Conservation (phyloP, 2,797 vertebrate species). For the Macropodus opercularis region DNA sequence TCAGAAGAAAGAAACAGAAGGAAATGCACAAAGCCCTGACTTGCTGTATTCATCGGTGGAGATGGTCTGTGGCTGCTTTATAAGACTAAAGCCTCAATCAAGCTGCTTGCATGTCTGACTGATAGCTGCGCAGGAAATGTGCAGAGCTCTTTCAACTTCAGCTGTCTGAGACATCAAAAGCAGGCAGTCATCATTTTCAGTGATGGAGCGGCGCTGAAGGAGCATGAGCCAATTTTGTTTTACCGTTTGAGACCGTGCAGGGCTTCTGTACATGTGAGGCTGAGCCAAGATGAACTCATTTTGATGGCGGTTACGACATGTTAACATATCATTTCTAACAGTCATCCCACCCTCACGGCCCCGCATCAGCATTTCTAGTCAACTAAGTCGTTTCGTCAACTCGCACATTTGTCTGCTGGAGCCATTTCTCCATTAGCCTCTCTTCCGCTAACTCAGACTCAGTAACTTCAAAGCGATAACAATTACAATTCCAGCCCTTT, state of each 20-base stretch:
- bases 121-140: slow-evolving; percentile 59
- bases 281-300: background rate
- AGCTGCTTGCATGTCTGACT: slow-evolving; percentile 49
- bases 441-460: too few species aligned
- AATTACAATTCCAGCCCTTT: too few species aligned
- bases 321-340: background rate
- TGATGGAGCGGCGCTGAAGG: slow-evolving; percentile 35
- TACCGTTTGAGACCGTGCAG: slow-evolving; percentile 18
- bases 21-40: slow-evolving; percentile 10
- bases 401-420: too few species aligned
- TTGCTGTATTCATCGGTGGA: slow-evolving; percentile 14
- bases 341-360: slow-evolving; percentile 1
- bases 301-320: slow-evolving; percentile 3
- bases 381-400: too few species aligned
- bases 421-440: too few species aligned
- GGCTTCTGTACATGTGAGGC: background rate
- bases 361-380: background rate
- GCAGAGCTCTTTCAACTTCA: slow-evolving; percentile 61
- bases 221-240: slow-evolving; percentile 24
- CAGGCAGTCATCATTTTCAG: slow-evolving; percentile 38
- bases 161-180: slow-evolving; percentile 63
- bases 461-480: too few species aligned
- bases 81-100: slow-evolving; percentile 45
- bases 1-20: slow-evolving; percentile 39
- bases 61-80: slow-evolving; percentile 21